These are phyloP conservation scores for Microplitis demolitor DNA, from an alignment of 1,140 invertebrate genomes.

Conservation along the genomic window DNA sequence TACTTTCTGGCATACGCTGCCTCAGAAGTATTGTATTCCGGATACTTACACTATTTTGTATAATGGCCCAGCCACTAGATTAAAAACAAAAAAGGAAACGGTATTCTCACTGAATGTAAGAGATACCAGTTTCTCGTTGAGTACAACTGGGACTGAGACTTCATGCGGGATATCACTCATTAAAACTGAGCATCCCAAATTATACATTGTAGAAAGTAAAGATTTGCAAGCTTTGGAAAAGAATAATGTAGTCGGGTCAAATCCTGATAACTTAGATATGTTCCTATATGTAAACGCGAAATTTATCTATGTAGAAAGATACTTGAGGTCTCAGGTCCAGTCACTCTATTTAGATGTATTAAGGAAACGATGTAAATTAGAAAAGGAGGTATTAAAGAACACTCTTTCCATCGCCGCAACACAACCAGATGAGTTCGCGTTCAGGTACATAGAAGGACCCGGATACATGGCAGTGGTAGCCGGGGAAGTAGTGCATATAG, in stretches of 20 bases:
- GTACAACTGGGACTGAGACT: not conserved
- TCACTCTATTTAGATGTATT: slow-evolving; percentile 14
- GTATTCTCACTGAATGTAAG: slow-evolving; percentile 23
- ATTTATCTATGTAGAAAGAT: slow-evolving; percentile 23
- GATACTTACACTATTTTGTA: slow-evolving; percentile 24
- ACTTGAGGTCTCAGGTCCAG: slow-evolving; percentile 10
- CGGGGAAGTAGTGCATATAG: slow-evolving; percentile 24
- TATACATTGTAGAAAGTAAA: slow-evolving; percentile 30
- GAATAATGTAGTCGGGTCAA: slow-evolving; percentile 13
- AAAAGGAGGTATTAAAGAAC: not conserved
- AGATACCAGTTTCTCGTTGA: slow-evolving; percentile 26
- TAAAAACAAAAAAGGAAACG: not conserved
- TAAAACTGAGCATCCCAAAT: slow-evolving; percentile 33
- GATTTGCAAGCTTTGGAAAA: slow-evolving; percentile 10
- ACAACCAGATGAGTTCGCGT: slow-evolving; percentile 8
- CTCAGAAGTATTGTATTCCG: slow-evolving; percentile 5
- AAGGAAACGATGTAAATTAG: slow-evolving; percentile 2
- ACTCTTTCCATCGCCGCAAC: too few species aligned
- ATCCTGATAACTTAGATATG: slow-evolving; percentile 26
- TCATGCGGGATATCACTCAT: slow-evolving; percentile 22
- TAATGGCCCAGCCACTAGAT: slow-evolving; percentile 23
- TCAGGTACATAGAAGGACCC: slow-evolving; percentile 19
- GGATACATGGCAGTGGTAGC: slow-evolving; percentile 24
- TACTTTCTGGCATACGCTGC: slow-evolving; percentile 27
- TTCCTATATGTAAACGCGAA: slow-evolving; percentile 28